These are phyloP conservation scores for Frankliniella intonsa DNA, from an alignment of 2,888 invertebrate species.

Conservation along the genomic window DNA sequence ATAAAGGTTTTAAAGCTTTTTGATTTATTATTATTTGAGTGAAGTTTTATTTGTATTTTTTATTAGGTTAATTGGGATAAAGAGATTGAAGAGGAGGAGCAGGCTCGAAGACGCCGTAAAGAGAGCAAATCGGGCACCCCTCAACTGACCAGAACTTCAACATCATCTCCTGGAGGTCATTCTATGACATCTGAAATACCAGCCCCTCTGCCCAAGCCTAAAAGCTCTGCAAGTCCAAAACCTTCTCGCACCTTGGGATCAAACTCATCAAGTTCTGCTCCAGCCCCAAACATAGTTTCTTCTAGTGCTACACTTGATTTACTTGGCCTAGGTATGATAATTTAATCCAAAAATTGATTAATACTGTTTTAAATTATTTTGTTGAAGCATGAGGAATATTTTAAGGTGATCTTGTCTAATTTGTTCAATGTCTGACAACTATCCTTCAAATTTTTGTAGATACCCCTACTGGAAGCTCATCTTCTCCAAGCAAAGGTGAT, in stretches of 20 bases:
- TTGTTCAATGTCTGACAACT: not conserved
- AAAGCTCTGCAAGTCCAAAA: slow-evolving; percentile 49
- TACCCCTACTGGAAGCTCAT: slow-evolving; percentile 20
- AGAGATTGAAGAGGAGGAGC: slow-evolving; percentile 82
- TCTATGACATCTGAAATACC: slow-evolving; percentile 40
- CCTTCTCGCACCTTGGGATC: slow-evolving; percentile 46
- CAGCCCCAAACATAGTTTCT: slow-evolving; percentile 45
- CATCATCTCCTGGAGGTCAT: slow-evolving; percentile 30
- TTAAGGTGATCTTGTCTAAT: not conserved
- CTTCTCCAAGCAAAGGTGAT: slow-evolving; percentile 49
- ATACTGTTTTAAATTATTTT: not conserved
- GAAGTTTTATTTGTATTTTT: not conserved
- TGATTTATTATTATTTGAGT: slow-evolving; percentile 24
- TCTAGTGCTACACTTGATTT: slow-evolving; percentile 44
- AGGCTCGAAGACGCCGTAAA: slow-evolving; percentile 78
- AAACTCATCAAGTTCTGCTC: slow-evolving; percentile 45
- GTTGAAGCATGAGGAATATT: not conserved
- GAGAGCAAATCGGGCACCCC: slow-evolving; percentile 45
- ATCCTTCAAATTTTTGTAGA: slow-evolving; percentile 31
- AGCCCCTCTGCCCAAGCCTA: slow-evolving; percentile 58
- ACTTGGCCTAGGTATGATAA: slow-evolving; percentile 49
- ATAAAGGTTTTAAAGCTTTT: not conserved
- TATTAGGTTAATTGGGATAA: slow-evolving; percentile 65
- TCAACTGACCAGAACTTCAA: slow-evolving; percentile 21
- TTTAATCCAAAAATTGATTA: slow-evolving; percentile 1